phyloP scores from a whole-genome alignment of 2,113 vertebrate species.

The Stercorarius parasiticus region DNA sequence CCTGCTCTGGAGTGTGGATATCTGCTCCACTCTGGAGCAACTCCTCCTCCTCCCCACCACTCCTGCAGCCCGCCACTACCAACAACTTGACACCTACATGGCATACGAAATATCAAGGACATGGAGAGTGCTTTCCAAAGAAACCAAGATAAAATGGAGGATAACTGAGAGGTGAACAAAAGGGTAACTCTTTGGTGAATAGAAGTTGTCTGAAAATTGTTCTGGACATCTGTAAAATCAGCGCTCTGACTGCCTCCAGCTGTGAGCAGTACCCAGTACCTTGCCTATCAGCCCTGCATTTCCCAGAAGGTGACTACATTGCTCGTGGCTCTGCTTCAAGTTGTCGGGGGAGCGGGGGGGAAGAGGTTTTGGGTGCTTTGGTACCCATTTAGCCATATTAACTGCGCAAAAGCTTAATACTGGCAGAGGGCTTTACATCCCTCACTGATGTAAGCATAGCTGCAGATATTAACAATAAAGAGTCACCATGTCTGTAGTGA shows the following conservation, averaged over 20 bases:
- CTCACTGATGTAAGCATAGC: neutral
- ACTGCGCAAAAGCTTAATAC: neutral
- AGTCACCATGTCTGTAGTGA: fast-evolving
- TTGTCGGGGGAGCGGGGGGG: neutral
- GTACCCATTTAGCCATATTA: neutral
- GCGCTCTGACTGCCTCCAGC: neutral
- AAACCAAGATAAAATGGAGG: neutral
- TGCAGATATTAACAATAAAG: neutral
- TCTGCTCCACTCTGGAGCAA: neutral
- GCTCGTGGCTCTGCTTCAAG: neutral
- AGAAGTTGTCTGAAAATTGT: neutral
- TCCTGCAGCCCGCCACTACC: neutral
- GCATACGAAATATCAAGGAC: neutral
- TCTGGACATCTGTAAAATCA: neutral
- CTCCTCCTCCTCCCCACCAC: neutral
- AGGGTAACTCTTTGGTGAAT: neutral
- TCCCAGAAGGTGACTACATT: neutral
- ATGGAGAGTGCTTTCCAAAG: neutral
- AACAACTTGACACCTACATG: neutral
- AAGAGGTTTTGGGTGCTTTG: neutral
- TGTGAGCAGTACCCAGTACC: neutral
- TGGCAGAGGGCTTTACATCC: neutral
- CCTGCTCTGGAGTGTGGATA: neutral
- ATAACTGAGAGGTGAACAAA: neutral
- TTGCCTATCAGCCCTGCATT: neutral